Evolutionary conservation across 2,888 invertebrate species (phyloP), one percentile per base, ranked within the genome.

Genomic region (Coelinius sp.): DNA sequence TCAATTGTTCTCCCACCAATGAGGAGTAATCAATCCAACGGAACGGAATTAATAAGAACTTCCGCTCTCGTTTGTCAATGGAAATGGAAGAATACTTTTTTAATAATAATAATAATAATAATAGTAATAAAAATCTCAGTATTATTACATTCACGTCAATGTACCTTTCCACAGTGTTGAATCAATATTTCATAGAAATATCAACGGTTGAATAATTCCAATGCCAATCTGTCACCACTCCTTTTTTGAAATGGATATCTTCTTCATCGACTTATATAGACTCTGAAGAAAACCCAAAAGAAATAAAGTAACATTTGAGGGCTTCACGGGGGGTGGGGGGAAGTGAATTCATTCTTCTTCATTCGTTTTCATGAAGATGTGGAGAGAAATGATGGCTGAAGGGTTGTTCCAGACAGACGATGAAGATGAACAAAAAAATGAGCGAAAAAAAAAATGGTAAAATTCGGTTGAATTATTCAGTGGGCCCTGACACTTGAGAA

Each of bases 391-490:
- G 59, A 46, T 20, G 20, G 44, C 68, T 46, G 35, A 24, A 27
- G 35, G 44, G 67, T 49, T 17, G 46, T 38, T 24, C 22, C 62
- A 59, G 59, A 59, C 59, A 59, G 35, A 35, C 25, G 17, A 41
- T 25, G 25, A 27, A 53, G 66, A 17, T 24, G 12, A 14, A n/a
- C n/a, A n/a, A n/a, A n/a, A n/a, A n/a, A n/a, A n/a, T n/a, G n/a
- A n/a, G n/a, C n/a, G 49, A 31, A 53, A 35, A 38, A 41, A 20
- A 24, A 64, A 63, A 56, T 49, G 22, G 59, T 63, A 70, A 70
- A 75, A 75, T 73, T 64, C 53, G 70, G 63, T 70, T 73, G 75
- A 75, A 70, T 75, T 70, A 75, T 75, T 75, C 75, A 75, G 70
- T 64, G 56, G 64, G 52, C 65, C 17, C 44, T 65, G 27, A 44